Percentiles rank a stretch among this genome's conserved stretches.
phyloP scores from a whole-genome alignment of 2,797 vertebrate genomes.

The Sebastes reedi region DNA sequence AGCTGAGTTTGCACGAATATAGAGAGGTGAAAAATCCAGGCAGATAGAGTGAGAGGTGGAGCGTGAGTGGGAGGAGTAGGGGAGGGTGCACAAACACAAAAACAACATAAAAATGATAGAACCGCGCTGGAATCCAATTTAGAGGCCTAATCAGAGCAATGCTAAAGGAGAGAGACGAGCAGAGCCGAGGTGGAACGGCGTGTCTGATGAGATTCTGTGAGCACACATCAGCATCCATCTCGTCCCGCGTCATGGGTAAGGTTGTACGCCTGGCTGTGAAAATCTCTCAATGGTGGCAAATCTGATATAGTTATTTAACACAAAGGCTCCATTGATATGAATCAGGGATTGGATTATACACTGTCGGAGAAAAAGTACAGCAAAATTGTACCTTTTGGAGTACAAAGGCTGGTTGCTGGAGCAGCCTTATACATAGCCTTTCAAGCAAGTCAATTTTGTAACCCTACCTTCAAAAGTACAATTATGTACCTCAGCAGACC shows the following conservation, averaged over 20 bases:
- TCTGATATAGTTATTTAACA: conserved; percentile 53
- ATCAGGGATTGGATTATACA: conserved; percentile 38
- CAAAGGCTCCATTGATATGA: conserved; percentile 46
- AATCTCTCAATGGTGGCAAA: conserved; percentile 36
- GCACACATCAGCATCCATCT: conserved; percentile 53
- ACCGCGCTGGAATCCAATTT: conserved; percentile 67
- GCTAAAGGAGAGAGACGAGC: conserved; percentile 51
- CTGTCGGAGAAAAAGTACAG: background rate
- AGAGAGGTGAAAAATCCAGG: conserved; percentile 34
- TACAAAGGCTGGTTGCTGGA: background rate
- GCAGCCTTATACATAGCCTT: background rate
- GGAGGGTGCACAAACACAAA: conserved; percentile 45
- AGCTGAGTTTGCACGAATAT: conserved; percentile 30
- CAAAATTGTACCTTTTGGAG: background rate
- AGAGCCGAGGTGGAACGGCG: conserved; percentile 63
- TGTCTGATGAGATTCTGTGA: conserved; percentile 68
- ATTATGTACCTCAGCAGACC: background rate
- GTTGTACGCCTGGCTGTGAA: conserved; percentile 35
- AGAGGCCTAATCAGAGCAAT: conserved; percentile 59
- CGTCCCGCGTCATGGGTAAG: conserved; percentile 26
- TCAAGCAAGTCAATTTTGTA: background rate
- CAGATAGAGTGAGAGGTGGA: conserved; percentile 30
- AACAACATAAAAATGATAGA: conserved; percentile 58
- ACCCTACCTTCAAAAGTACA: background rate
- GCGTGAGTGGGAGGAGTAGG: background rate